A percentile compares a stretch with the other conserved stretches of the same genome.
These are phyloP conservation scores for Strigamia maritima DNA, from an alignment of 2,888 invertebrate species.

Conservation along the genomic window DNA sequence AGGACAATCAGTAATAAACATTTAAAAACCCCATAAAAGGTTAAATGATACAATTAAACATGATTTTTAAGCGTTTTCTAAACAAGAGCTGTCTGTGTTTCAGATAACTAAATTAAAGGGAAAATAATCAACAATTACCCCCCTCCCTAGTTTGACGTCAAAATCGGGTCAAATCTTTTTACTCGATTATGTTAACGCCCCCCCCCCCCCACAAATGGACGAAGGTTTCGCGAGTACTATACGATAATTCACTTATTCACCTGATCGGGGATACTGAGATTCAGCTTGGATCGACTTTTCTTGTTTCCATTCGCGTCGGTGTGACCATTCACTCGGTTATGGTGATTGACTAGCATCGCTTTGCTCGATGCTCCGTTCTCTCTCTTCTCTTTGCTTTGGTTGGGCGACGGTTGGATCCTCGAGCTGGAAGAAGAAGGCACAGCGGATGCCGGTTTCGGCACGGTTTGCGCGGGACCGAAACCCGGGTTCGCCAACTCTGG, in stretches of 20 bases:
- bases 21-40: no score
- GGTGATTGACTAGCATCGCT: conserved; percentile 2
- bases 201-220: no score
- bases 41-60: no score
- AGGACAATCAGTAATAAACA: no score
- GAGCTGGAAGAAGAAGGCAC: conserved; percentile 28
- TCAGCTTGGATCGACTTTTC: conserved; percentile 20
- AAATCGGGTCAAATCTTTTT: no score
- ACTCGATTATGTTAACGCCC: no score
- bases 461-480: no score
- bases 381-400: background rate
- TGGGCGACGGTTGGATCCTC: conserved; percentile 1
- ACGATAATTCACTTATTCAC: background rate
- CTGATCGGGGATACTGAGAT: conserved; percentile 26
- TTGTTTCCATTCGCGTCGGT: background rate
- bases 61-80: no score
- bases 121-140: background rate
- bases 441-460: background rate
- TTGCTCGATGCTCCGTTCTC: background rate
- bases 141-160: no score
- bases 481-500: background rate
- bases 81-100: no score
- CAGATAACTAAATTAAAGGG: background rate
- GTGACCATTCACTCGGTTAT: background rate
- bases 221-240: no score